Base-by-base conservation (phyloP, 2,113 vertebrate species). In the Brachirus orientalis region DNA sequence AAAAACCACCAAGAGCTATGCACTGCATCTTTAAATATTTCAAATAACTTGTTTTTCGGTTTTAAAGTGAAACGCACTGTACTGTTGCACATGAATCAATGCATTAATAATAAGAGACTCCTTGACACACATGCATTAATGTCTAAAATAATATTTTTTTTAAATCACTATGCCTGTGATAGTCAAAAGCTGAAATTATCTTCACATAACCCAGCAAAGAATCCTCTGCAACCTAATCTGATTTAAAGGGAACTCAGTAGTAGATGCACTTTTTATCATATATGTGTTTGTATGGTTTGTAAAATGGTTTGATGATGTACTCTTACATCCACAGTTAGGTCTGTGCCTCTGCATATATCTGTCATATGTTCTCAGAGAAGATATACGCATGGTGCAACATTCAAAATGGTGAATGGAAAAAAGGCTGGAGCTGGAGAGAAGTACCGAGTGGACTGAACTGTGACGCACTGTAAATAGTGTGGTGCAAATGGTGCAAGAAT, bases 341-440 rank as follows among this genome's bases (percentile, higher is more conserved):
- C 84, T 82, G 87, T 90, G 84, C 84, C 88, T 92, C 88, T 89
- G 89, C 84, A 81, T 87, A 83, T 80, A 88, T 88, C 80, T 82
- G 72, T 86, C 75, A 83, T 83, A 84, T n/a, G 81, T 89, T 89
- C 79, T 82, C 73, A 59, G 81, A 90, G 28, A 28, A 28, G 28
- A 89, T 80, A 89, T 90, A 83, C 87, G 89, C 85, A 88, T 87
- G 80, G 82, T 77, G 77, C 70, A 82, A 79, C 64, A 79, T 64
- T 63, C 58, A 43, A 43, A 43, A 12, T 77, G 78, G 53, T 73
- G 71, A 82, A 51, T 66, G 77, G 76, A 84, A 77, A 63, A 61
- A 40, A 77, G 80, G 89, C 90, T 88, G 88, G 89, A 92, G 89
- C 89, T 92, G 90, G 90, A 91, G 79, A 87, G 75, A 90, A 86